These are phyloP conservation scores for Lypha dubia DNA, from an alignment of 2,888 invertebrate genomes.

Conservation along the genomic window DNA sequence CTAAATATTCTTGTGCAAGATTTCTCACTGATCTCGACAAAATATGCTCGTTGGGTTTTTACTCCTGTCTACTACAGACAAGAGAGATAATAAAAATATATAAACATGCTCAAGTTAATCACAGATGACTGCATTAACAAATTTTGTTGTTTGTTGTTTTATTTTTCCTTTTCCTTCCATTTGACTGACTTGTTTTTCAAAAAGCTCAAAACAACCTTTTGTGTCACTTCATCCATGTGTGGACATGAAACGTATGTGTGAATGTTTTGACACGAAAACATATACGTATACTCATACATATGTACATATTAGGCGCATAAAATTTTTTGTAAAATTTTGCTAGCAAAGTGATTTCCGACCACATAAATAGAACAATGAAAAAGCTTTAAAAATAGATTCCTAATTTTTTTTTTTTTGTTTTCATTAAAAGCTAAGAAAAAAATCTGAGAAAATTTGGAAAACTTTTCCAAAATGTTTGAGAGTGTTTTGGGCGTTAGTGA, in stretches of 20 bases:
- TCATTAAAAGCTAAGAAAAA: too few relatives aligned
- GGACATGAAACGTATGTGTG: background rate
- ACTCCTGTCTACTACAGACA: slow-evolving; percentile 9
- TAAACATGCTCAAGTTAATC: slow-evolving; percentile 41
- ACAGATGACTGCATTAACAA: slow-evolving; percentile 42
- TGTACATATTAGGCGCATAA: background rate
- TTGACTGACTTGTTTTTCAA: background rate
- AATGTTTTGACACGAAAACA: slow-evolving; percentile 18
- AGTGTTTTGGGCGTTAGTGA: too few relatives aligned
- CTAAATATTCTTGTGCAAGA: too few relatives aligned
- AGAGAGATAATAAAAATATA: slow-evolving; percentile 28
- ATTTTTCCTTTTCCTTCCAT: slow-evolving; percentile 12
- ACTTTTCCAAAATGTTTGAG: too few relatives aligned
- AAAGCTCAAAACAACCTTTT: slow-evolving; percentile 26
- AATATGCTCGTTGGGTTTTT: background rate
- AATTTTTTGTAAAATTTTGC: too few relatives aligned
- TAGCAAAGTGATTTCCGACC: too few relatives aligned
- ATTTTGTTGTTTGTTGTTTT: slow-evolving; percentile 38
- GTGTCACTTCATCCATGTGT: slow-evolving; percentile 22
- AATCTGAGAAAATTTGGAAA: too few relatives aligned
- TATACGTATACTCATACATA: background rate
- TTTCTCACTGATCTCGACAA: too few relatives aligned
- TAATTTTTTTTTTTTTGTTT: too few relatives aligned
- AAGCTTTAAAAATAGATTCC: too few relatives aligned
- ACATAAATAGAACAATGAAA: too few relatives aligned